phyloP scores from a whole-genome alignment of 2,797 vertebrate genomes.

The Apogon hyalosoma region DNA sequence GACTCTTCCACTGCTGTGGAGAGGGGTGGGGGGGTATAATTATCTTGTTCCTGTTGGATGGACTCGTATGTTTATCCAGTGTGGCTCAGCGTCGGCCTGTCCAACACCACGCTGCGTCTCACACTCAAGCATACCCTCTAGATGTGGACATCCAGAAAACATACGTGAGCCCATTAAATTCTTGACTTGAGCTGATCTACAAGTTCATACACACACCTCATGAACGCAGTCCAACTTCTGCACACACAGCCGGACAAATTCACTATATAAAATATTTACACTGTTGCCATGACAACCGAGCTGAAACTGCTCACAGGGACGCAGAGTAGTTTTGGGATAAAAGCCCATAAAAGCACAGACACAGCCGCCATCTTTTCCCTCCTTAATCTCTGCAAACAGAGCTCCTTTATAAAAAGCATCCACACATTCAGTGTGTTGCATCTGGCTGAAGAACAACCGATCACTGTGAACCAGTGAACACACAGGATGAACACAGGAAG shows the following conservation, averaged over 20 bases:
- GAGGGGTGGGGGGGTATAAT: constrained; percentile 46
- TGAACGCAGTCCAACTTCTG: constrained; percentile 15
- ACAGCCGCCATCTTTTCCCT: background rate
- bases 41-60: constrained; percentile 57
- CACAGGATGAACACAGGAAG: background rate
- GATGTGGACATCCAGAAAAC: constrained; percentile 3
- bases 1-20: constrained; percentile 45
- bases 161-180: constrained; percentile 15
- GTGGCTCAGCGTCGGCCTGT: constrained; percentile 19
- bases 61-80: constrained; percentile 44
- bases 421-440: constrained; percentile 10
- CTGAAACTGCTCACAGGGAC: constrained; percentile 62
- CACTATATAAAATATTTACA: constrained; percentile 78
- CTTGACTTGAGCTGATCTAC: constrained; percentile 15
- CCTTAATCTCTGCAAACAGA: constrained; percentile 34
- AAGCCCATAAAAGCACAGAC: constrained; percentile 50
- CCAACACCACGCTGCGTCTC: background rate
- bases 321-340: constrained; percentile 57
- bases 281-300: constrained; percentile 67
- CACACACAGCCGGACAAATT: constrained; percentile 29
- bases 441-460: constrained; percentile 6
- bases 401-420: constrained; percentile 36
- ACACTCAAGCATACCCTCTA: constrained; percentile 6
- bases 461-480: background rate
- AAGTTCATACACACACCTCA: constrained; percentile 25